Percentiles rank a stretch among this genome's conserved stretches.
Conservation (phyloP, 2,113 vertebrate species). For the Rhinolophus sinicus region DNA sequence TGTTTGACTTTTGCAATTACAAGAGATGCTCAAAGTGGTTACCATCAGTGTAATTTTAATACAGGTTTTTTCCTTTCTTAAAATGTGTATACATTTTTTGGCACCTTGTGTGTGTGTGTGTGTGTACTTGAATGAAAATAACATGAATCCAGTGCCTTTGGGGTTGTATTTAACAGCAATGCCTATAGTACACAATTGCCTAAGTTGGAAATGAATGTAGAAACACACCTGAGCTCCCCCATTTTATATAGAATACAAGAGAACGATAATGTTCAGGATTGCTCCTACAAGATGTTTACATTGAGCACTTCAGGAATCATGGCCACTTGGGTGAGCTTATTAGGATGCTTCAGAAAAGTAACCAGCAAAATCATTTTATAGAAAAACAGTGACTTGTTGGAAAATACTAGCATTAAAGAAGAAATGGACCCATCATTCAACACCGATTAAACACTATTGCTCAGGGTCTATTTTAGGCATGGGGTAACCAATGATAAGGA, state of each 20-base stretch:
- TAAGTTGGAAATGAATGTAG: not conserved
- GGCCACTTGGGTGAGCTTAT: not conserved
- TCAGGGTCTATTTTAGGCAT: not conserved
- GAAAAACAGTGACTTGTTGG: not conserved
- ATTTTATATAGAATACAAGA: not conserved
- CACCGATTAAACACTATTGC: not conserved
- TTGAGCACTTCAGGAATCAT: not conserved
- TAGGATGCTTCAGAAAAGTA: not conserved
- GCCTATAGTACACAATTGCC: not conserved
- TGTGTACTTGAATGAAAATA: constrained; percentile 15
- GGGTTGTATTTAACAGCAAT: not conserved
- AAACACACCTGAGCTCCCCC: not conserved
- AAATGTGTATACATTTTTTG: too few relatives aligned
- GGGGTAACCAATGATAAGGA: not conserved
- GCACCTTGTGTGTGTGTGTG: too few relatives aligned
- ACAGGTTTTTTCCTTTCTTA: too few relatives aligned
- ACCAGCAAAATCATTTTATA: not conserved
- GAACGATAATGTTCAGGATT: not conserved
- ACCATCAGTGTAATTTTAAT: too few relatives aligned
- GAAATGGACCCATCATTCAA: not conserved
- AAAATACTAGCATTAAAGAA: not conserved
- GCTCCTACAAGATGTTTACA: not conserved
- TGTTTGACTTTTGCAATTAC: too few relatives aligned
- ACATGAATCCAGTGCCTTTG: not conserved
- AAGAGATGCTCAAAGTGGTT: too few relatives aligned